A percentile compares a stretch with the other conserved stretches of the same genome.
Evolutionary conservation across 2,113 vertebrate genomes (phyloP).

Genomic region (Zapus hudsonius): DNA sequence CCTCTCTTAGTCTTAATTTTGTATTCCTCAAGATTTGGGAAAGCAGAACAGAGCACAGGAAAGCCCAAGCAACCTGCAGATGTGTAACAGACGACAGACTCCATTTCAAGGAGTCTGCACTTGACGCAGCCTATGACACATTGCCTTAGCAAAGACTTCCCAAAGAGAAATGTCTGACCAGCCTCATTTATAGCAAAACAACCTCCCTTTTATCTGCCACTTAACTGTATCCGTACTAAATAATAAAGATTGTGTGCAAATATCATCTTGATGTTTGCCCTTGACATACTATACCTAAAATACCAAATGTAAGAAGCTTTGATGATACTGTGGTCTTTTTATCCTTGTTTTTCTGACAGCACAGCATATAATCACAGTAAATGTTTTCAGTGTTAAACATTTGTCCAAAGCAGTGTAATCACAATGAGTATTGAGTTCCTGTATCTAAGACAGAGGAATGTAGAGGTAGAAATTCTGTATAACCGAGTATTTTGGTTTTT

Average conservation of each 20-base stretch:
- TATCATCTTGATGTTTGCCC: conserved; percentile 44
- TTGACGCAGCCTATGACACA: not conserved
- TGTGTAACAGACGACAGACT: not conserved
- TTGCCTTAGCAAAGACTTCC: not conserved
- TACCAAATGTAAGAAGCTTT: not conserved
- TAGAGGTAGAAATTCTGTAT: not conserved
- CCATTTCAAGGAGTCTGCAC: not conserved
- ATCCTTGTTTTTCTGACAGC: conserved; percentile 38
- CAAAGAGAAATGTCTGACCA: not conserved
- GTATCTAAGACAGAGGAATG: not conserved
- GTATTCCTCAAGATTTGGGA: not conserved
- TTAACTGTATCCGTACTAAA: conserved; percentile 10
- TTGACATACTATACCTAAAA: conserved; percentile 2
- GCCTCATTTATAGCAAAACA: conserved; percentile 47
- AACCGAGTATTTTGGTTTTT: conserved; percentile 17
- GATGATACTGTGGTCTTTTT: conserved; percentile 42
- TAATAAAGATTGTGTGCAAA: conserved; percentile 42
- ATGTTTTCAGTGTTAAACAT: not conserved
- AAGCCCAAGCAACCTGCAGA: too few species aligned
- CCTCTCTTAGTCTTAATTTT: not conserved
- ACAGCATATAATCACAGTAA: not conserved
- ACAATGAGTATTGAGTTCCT: not conserved
- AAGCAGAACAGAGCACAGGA: too few species aligned
- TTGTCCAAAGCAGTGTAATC: not conserved
- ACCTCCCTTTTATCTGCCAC: conserved; percentile 17